Percentiles rank a stretch among this genome's conserved stretches.
These are phyloP conservation scores for Melanitta fusca DNA, from an alignment of 2,797 vertebrate genomes.

Conservation along the genomic window DNA sequence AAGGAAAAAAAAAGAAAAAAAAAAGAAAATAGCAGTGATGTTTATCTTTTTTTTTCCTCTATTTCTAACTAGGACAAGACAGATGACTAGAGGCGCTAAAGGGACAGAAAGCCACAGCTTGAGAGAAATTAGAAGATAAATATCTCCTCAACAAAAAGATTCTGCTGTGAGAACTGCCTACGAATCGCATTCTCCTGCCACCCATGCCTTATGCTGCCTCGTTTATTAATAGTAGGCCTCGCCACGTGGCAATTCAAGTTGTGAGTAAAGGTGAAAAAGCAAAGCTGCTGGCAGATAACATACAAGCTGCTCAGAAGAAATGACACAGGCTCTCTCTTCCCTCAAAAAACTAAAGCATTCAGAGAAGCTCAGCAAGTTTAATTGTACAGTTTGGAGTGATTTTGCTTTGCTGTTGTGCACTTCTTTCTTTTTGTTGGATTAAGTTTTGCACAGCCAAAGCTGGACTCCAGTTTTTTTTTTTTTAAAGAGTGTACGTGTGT, in stretches of 20 bases:
- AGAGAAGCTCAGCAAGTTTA: background rate
- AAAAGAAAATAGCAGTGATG: background rate
- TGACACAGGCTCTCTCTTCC: background rate
- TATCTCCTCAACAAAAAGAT: background rate
- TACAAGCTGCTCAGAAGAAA: background rate
- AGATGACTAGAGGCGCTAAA: background rate
- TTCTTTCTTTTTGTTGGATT: background rate
- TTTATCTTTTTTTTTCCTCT: background rate
- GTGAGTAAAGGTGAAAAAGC: background rate
- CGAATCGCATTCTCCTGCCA: background rate
- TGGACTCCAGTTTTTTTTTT: background rate
- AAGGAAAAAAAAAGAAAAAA: background rate
- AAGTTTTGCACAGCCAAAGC: background rate
- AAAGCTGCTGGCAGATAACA: background rate
- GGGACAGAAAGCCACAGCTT: background rate
- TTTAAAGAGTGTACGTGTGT: background rate
- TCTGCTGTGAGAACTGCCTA: background rate
- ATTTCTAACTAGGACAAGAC: background rate
- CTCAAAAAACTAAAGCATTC: background rate
- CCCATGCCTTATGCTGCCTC: background rate
- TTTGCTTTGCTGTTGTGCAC: background rate
- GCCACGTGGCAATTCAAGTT: background rate
- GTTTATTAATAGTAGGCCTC: background rate
- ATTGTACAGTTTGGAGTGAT: background rate
- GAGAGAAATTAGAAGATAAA: background rate